Base-by-base conservation (phyloP, 2,888 invertebrate genomes). In the Mellilla xanthometata region DNA sequence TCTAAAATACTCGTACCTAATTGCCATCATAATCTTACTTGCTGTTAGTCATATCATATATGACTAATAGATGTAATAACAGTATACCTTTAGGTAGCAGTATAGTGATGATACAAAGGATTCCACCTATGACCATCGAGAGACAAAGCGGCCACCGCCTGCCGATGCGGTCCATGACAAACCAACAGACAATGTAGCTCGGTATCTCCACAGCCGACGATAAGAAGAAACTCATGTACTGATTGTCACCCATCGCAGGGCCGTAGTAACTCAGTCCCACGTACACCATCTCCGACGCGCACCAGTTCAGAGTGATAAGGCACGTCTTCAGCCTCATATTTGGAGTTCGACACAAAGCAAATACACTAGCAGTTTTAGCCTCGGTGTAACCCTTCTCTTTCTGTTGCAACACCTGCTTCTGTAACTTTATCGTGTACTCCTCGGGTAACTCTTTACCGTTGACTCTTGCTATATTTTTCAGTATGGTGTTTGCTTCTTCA, bases 201-300 rank as follows among this genome's bases (percentile, higher is more conserved):
- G 97, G 97, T 60, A 97, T 93, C 82, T 97, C 97, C 2, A 97
- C 96, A 0, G 94, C 92, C 0, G 96, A 95, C 2, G 96, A 96
- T 30, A 97, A 90, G 51, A 97, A 93, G 76, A 97, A 97, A 67
- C 96, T 97, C 65, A 97, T 90, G 79, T 97, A 96, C 64, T 96
- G 95, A 76, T 97, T 95, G 65, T 91, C 95, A 6, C 97, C 97
- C 39, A 97, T 90, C 1, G 96, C 94, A 6, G 97, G 97, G 0
- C 97, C 96, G 65, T 97, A 97, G 71, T 97, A 97, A 58, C 96
- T 97, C 26, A 97, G 89, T 0, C 97, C 97, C 10, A 97, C 95
- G 70, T 97, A 97, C 1, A 97, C 97, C 77, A 95, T 96, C 68
- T 97, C 96, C 62, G 96, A 97, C 34, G 97, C 96, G 73, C 97